Conservation (phyloP, 2,888 invertebrate species). For the Ophion ellenae region DNA sequence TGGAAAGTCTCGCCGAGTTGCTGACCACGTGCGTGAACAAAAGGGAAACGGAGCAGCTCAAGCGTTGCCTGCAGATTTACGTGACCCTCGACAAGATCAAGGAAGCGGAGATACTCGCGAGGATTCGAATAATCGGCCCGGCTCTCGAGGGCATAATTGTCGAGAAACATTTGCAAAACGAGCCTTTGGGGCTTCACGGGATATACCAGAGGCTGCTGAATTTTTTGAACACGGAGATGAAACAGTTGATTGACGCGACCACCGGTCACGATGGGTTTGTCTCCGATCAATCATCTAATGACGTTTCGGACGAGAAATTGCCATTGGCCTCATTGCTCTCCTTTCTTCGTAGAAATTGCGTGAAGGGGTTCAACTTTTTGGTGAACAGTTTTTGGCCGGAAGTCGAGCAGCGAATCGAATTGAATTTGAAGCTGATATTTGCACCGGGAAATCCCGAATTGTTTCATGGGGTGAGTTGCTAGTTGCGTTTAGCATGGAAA, state of each 20-base stretch:
- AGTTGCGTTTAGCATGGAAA: not conserved
- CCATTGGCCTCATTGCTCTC: slow-evolving; percentile 3
- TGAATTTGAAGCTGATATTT: slow-evolving; percentile 93
- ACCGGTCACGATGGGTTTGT: slow-evolving; percentile 77
- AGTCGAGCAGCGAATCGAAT: slow-evolving; percentile 91
- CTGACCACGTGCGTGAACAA: slow-evolving; percentile 83
- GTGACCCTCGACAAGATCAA: slow-evolving; percentile 88
- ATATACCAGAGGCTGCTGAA: slow-evolving; percentile 90
- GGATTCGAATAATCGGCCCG: slow-evolving; percentile 88
- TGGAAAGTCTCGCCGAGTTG: slow-evolving; percentile 85
- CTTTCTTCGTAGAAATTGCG: slow-evolving; percentile 72
- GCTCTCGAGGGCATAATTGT: slow-evolving; percentile 89
- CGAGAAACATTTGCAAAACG: slow-evolving; percentile 87
- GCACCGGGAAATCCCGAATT: slow-evolving; percentile 96
- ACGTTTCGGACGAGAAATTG: slow-evolving; percentile 75
- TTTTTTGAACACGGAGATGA: slow-evolving; percentile 89
- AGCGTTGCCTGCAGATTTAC: slow-evolving; percentile 86
- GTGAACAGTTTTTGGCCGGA: slow-evolving; percentile 95
- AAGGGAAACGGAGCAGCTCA: slow-evolving; percentile 68
- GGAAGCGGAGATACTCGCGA: slow-evolving; percentile 90
- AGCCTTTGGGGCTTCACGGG: slow-evolving; percentile 88
- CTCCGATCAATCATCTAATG: not conserved
- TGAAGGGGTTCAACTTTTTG: slow-evolving; percentile 90
- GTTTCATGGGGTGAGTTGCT: slow-evolving; percentile 87
- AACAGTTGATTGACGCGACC: slow-evolving; percentile 81